Conservation (phyloP, 2,113 vertebrate species). For the Dinomys branickii region DNA sequence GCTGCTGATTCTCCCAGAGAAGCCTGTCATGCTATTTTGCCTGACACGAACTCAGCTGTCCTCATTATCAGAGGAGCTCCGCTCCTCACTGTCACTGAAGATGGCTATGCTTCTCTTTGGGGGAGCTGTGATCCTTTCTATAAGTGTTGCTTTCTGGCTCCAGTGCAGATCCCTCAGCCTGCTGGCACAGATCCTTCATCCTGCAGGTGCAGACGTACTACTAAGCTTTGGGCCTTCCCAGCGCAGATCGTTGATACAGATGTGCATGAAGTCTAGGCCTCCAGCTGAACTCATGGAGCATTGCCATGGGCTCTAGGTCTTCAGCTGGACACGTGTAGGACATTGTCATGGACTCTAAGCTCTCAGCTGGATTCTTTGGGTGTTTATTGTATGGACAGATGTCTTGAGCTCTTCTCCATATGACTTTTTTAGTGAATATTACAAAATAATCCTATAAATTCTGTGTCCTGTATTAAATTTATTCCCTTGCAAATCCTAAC, state of each 20-base stretch:
- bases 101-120: neutral
- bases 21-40: neutral
- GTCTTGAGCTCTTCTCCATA: too few species aligned
- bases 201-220: too few species aligned
- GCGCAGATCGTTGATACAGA: neutral
- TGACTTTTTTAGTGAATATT: neutral
- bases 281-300: neutral
- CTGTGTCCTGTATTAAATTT: neutral
- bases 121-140: neutral
- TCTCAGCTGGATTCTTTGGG: too few species aligned
- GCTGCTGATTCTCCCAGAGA: neutral
- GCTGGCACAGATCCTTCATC: too few species aligned
- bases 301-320: neutral
- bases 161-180: neutral
- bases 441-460: neutral
- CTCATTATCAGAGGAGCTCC: too few species aligned
- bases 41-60: neutral
- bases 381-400: too few species aligned
- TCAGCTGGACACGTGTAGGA: neutral
- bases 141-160: neutral
- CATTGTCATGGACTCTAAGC: neutral
- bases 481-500: neutral
- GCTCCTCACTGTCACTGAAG: neutral
- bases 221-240: too few species aligned
- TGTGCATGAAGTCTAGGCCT: neutral